phyloP scores from a whole-genome alignment of 2,113 vertebrate species.

The Lamprotornis superbus region DNA sequence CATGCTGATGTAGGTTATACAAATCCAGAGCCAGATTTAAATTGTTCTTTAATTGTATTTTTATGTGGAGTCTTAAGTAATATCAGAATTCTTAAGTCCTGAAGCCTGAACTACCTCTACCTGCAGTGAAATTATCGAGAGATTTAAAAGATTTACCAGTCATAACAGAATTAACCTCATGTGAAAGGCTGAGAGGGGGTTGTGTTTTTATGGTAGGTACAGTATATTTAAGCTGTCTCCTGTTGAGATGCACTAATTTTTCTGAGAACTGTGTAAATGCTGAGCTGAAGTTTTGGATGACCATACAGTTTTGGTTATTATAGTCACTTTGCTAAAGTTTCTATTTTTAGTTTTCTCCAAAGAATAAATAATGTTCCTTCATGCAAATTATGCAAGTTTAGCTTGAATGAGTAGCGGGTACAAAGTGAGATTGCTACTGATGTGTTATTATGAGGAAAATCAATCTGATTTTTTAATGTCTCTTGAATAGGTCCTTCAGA shows the following conservation, averaged over 20 bases:
- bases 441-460: neutral
- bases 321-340: neutral
- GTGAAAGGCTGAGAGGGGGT: neutral
- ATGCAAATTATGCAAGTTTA: neutral
- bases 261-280: neutral
- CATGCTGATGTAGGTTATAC: neutral
- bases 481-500: neutral
- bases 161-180: neutral
- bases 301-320: neutral
- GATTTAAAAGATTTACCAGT: neutral
- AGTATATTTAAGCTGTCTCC: neutral
- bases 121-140: neutral
- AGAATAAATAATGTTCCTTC: neutral
- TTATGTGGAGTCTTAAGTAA: neutral
- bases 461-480: neutral
- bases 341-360: neutral
- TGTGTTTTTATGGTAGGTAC: neutral
- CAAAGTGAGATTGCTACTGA: neutral
- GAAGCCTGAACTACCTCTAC: neutral
- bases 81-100: neutral
- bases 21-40: neutral
- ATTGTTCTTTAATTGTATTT: neutral
- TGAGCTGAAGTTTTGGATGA: neutral
- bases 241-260: neutral
- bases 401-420: neutral